phyloP scores from a whole-genome alignment of 1,140 invertebrate species.

The Heterodera schachtii region DNA sequence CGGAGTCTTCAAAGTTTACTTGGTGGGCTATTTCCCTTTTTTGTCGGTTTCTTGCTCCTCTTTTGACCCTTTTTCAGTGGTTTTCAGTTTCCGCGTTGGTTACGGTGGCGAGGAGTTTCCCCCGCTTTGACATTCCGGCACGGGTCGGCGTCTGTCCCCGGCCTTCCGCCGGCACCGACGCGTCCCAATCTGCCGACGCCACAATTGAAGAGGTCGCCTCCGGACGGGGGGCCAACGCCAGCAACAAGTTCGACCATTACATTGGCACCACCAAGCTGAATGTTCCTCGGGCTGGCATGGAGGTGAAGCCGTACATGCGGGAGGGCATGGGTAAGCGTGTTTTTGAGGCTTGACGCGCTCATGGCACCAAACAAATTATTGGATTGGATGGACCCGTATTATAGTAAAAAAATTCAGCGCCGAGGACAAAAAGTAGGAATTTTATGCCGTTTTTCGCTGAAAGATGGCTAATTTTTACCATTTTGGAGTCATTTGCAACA shows the following conservation, averaged over 20 bases:
- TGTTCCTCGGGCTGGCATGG: constrained; percentile 81
- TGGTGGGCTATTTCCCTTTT: too few relatives aligned
- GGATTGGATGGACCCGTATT: too few relatives aligned
- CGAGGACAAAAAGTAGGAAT: too few relatives aligned
- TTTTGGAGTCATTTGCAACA: constrained; percentile 8
- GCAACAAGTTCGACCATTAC: constrained; percentile 72
- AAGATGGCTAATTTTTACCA: not conserved
- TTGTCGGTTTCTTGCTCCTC: not conserved
- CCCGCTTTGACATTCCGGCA: constrained; percentile 55
- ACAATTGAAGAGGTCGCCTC: constrained; percentile 39
- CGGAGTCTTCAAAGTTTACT: too few relatives aligned
- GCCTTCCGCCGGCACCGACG: constrained; percentile 8
- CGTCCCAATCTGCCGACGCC: constrained; percentile 33
- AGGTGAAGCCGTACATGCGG: constrained; percentile 79
- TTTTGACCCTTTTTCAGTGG: too few relatives aligned
- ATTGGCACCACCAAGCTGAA: constrained; percentile 83
- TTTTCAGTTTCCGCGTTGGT: constrained; percentile 33
- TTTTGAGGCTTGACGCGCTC: too few relatives aligned
- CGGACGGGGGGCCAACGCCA: constrained; percentile 50
- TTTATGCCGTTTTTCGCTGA: constrained; percentile 4
- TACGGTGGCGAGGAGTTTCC: constrained; percentile 50
- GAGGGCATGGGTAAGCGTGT: constrained; percentile 38
- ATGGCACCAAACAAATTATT: too few relatives aligned
- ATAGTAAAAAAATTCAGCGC: too few relatives aligned
- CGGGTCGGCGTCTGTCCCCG: constrained; percentile 40